Base-by-base conservation (phyloP, 2,113 vertebrate genomes). In the Hoplias malabaricus region DNA sequence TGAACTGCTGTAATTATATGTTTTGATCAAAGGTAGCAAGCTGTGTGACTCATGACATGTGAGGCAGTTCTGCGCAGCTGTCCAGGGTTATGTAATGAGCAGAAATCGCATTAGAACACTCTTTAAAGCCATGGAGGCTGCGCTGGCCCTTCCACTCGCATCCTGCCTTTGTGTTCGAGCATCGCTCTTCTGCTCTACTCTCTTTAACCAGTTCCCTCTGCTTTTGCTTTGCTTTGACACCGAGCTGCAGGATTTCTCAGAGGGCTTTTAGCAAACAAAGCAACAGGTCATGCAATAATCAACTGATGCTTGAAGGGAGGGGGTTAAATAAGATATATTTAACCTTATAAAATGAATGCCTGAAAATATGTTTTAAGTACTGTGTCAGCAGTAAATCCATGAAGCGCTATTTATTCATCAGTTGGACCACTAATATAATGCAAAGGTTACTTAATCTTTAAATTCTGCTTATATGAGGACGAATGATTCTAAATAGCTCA, bases 91-190 rank as follows among this genome's bases (percentile, higher is more conserved):
- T 85, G 82, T 89, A 88, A 90, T 84, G 71, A 50, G 9, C 56
- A 83, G 67, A 87, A 87, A 86, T 88, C 81, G 79, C 81, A 87
- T 88, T 87, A 85, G 81, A 85, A 74, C 75, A 81, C 83, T 84
- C 72, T 83, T 75, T 73, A 71, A 56, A 50, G 61, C 57, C n/a
- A 25, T 53, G 4, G 14, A 38, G 34, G 46, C 1, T 8, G n/a
- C 38, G n/a, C 61, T 21, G 27, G 61, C 36, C 46, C 48, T 25
- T 2, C 11, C 13, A 5, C 68, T 34, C 27, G 14, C 12, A 12
- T 59, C 27, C 25, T 42, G 56, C 50, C 29, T 63, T 48, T 53
- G 7, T 48, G 1, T 0, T 27, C 50, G 29, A 50, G 16, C 65
- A 38, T 57, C 19, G 38, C 16, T 59, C 31, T 42, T 42, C 19